Evolutionary conservation across 2,797 vertebrate species (phyloP).

Genomic region (Premnoplex brunnescens): DNA sequence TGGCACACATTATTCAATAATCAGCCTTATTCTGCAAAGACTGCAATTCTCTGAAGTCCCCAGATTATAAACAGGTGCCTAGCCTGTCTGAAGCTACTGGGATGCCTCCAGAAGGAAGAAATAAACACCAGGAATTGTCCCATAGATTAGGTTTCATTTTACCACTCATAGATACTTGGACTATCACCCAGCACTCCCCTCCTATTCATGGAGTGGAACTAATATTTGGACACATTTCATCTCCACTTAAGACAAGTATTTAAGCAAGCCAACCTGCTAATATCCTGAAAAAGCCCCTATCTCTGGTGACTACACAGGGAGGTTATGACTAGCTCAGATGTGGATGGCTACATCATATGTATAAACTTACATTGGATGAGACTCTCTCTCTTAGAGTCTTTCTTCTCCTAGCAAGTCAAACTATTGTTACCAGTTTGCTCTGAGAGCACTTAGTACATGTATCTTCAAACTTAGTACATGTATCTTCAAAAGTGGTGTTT

Average conservation of each 20-base stretch:
- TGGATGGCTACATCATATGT: neutral
- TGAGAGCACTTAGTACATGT: neutral
- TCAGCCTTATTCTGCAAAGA: neutral
- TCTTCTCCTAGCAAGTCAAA: neutral
- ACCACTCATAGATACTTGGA: neutral
- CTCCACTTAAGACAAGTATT: neutral
- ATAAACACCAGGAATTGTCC: neutral
- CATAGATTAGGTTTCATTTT: neutral
- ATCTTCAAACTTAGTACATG: neutral
- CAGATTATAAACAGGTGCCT: neutral
- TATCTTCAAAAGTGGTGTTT: neutral
- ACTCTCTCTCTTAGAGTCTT: neutral
- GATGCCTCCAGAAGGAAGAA: neutral
- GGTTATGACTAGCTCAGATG: neutral
- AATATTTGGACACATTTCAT: neutral
- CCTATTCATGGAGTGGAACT: neutral
- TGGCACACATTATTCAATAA: neutral
- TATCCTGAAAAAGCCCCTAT: neutral
- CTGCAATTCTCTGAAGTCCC: neutral
- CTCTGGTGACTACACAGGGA: neutral
- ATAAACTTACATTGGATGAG: neutral
- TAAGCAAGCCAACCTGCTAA: neutral
- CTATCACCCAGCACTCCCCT: neutral
- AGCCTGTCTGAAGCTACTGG: neutral
- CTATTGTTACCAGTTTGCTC: neutral